phyloP scores from a whole-genome alignment of 92 coral and sea anemone genomes.

The Micromussa lordhowensis region DNA sequence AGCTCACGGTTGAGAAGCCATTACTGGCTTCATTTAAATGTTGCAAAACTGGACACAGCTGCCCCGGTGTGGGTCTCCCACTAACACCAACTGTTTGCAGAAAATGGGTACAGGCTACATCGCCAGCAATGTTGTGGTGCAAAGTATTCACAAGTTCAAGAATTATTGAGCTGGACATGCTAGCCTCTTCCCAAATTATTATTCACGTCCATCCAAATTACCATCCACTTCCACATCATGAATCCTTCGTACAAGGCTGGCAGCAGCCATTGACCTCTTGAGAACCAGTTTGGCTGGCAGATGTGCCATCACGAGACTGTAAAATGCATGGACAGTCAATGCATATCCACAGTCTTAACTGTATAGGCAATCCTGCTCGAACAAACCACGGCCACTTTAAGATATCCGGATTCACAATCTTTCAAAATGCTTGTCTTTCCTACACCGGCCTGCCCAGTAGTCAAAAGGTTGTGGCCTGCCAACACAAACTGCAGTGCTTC shows the following conservation, averaged over 20 bases:
- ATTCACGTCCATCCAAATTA: too few relatives aligned
- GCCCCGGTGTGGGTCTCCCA: conserved; percentile 1
- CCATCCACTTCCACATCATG: too few relatives aligned
- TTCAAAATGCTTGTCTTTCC: too few relatives aligned
- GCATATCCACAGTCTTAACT: too few relatives aligned
- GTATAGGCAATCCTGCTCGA: too few relatives aligned
- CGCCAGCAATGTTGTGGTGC: background rate
- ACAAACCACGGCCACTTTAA: too few relatives aligned
- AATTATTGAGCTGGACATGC: background rate
- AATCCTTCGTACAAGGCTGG: background rate
- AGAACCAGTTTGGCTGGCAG: background rate
- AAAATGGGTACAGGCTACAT: background rate
- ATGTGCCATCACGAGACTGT: background rate
- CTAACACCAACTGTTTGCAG: background rate
- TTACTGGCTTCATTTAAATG: conserved; percentile 7
- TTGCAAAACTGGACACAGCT: background rate
- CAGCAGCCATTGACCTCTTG: background rate
- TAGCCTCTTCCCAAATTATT: too few relatives aligned
- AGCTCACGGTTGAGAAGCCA: background rate
- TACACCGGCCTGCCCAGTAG: too few relatives aligned
- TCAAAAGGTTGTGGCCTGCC: too few relatives aligned
- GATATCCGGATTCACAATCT: too few relatives aligned
- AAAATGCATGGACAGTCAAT: background rate
- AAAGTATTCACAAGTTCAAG: background rate
- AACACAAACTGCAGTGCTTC: too few relatives aligned